Evolutionary conservation across 2,888 invertebrate genomes (phyloP), one percentile per base, ranked within the genome.

Genomic region (Pristionchus mayeri): DNA sequence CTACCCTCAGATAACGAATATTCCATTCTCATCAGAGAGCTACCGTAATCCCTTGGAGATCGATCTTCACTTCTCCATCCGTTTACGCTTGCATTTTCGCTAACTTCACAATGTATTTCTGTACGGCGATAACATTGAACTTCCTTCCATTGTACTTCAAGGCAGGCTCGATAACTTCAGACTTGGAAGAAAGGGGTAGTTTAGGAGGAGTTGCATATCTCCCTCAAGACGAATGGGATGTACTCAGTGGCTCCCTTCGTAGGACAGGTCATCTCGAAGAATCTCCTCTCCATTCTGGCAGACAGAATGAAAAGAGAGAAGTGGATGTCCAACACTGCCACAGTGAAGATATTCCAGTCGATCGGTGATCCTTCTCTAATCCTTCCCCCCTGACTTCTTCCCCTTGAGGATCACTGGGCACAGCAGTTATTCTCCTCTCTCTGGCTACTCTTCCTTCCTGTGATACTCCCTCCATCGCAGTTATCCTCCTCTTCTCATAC

Each of bases 81-180:
- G 40, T 80, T 18, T 80, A 80, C 18, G 80, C 80, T 9, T 57
- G 60, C 11, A 27, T 80, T 7, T 50, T 80, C 27, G 24, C 48
- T 24, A 54, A 80, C 30, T 80, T 80, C 44, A 40, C 80, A 2
- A 57, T 57, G 37, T 40, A 40, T 57, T 80, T 80, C 80, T 80
- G 80, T 37, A 50, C 50, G 24, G 30, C 80, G 13, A 80, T 80
- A n/a, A 21, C 24, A 11, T 57, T 48, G n/a, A 54, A 80, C 40
- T 57, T 48, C 44, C 54, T 80, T 4, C 80, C 80, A 9, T 18
- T 57, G 0, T 80, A 80, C 30, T 80, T 80, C 80, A 78, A 50
- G 78, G 78, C 6, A 24, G 44, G 40, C 2, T 24, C 18, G n/a
- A 44, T 40, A 13, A 18, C 18, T 30, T 37, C 6, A 67, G 9